Conservation (phyloP, 2,113 vertebrate genomes). For the Notechis scutatus region DNA sequence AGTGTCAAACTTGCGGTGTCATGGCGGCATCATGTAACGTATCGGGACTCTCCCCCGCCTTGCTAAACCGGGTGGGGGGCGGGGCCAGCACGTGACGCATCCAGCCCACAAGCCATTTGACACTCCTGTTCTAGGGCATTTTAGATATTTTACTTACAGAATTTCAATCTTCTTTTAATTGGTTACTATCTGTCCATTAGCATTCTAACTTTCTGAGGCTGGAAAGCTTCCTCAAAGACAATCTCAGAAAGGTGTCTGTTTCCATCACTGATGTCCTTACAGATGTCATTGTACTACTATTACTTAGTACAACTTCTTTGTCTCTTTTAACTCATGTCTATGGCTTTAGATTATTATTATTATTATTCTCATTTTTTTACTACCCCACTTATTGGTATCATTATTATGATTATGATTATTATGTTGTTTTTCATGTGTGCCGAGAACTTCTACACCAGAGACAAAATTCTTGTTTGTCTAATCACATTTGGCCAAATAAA, state of each 20-base stretch:
- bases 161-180: not conserved
- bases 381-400: not conserved
- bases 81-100: no score
- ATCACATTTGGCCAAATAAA: not conserved
- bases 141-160: not conserved
- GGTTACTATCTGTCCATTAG: not conserved
- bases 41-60: no score
- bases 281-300: not conserved
- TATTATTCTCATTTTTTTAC: no score
- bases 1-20: not conserved
- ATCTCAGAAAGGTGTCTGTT: not conserved
- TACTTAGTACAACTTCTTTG: not conserved
- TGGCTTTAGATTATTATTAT: not conserved
- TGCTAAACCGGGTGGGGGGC: no score
- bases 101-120: no score
- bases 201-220: not conserved
- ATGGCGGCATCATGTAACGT: no score
- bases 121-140: no score
- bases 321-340: not conserved
- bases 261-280: not conserved
- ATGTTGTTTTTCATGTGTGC: not conserved
- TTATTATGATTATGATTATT: not conserved
- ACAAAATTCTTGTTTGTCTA: not conserved
- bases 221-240: not conserved
- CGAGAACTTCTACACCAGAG: not conserved